These are phyloP conservation scores for Choloepus hoffmanni DNA, from an alignment of 2,113 vertebrate genomes.

Conservation along the genomic window DNA sequence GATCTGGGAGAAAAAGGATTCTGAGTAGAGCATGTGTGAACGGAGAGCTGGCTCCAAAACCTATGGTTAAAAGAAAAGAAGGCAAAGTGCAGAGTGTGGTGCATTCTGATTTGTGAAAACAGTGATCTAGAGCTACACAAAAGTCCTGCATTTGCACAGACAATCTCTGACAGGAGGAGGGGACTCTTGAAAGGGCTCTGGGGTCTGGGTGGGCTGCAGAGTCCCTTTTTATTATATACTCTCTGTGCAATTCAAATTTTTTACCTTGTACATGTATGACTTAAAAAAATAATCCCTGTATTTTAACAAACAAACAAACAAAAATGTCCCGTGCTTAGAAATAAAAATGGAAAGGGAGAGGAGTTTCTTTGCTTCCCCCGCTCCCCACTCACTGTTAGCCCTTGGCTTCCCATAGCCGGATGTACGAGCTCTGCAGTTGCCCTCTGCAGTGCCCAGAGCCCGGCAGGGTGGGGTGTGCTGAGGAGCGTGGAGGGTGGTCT, in stretches of 20 bases:
- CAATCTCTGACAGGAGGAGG: neutral
- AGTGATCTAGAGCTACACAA: fast-evolving
- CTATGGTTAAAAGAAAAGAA: neutral
- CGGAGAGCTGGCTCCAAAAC: neutral
- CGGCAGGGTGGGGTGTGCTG: neutral
- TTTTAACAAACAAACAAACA: slow-evolving; percentile 20
- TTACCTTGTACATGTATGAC: neutral
- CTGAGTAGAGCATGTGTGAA: neutral
- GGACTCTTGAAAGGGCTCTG: neutral
- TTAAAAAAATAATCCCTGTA: neutral
- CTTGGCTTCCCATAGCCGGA: fast-evolving
- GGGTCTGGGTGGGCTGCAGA: neutral
- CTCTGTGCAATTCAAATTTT: neutral
- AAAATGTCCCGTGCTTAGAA: neutral
- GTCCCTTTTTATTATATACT: neutral
- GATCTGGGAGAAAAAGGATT: neutral
- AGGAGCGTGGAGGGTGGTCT: neutral
- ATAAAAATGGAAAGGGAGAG: neutral
- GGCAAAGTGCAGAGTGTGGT: neutral
- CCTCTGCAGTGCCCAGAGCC: neutral
- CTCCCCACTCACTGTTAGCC: neutral
- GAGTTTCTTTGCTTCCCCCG: neutral
- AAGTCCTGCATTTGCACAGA: fast-evolving
- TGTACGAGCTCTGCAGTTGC: neutral
- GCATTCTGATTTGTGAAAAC: too few relatives aligned